Evolutionary conservation across 2,797 vertebrate genomes (phyloP).

Genomic region (Zenarchopterus dispar): DNA sequence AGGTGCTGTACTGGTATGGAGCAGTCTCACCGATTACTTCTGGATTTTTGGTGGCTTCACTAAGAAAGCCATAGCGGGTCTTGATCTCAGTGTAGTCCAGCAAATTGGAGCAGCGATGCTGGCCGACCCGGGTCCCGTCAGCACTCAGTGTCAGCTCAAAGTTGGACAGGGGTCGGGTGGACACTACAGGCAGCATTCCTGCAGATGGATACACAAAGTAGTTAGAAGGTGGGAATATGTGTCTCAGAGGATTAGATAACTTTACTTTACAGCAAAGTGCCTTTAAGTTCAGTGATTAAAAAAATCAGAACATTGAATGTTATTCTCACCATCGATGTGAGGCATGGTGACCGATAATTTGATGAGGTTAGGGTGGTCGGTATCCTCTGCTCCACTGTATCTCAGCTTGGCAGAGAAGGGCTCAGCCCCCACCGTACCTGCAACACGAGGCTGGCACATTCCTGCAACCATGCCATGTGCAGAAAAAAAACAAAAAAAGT

Average conservation of each 20-base stretch:
- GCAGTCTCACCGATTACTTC: slow-evolving; percentile 88
- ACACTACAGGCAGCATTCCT: slow-evolving; percentile 95
- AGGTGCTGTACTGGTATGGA: slow-evolving; percentile 90
- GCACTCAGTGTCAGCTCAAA: slow-evolving; percentile 94
- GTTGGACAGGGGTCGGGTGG: slow-evolving; percentile 91
- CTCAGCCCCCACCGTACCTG: slow-evolving; percentile 91
- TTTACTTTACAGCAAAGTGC: not conserved
- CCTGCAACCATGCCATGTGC: slow-evolving; percentile 72
- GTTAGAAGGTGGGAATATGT: not conserved
- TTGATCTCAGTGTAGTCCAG: slow-evolving; percentile 90
- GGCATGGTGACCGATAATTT: slow-evolving; percentile 94
- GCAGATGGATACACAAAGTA: not conserved
- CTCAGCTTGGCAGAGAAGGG: slow-evolving; percentile 94
- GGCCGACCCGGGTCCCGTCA: slow-evolving; percentile 92
- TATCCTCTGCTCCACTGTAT: slow-evolving; percentile 90
- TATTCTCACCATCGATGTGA: slow-evolving; percentile 89
- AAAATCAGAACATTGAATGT: not conserved
- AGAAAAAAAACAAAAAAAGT: slow-evolving; percentile 40
- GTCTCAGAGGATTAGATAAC: too few relatives aligned
- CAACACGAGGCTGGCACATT: slow-evolving; percentile 91
- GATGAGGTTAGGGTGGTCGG: slow-evolving; percentile 89
- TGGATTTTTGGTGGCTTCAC: slow-evolving; percentile 84
- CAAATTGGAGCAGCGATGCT: slow-evolving; percentile 95
- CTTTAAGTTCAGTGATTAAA: slow-evolving; percentile 33
- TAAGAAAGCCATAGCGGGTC: slow-evolving; percentile 92